Evolutionary conservation across 1,140 invertebrate genomes (phyloP).

Genomic region (Elysia chlorotica): DNA sequence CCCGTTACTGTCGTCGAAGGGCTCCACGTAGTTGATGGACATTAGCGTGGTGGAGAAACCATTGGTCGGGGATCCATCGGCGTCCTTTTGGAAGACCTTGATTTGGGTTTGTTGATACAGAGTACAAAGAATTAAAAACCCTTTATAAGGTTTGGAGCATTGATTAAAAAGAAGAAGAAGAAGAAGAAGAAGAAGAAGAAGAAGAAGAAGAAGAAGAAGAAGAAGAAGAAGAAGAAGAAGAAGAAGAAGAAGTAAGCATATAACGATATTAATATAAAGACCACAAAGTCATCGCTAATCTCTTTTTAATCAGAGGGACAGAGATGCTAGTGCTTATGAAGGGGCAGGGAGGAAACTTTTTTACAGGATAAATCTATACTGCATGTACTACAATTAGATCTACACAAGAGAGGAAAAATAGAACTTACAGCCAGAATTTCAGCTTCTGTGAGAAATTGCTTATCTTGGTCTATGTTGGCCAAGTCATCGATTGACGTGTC

Average conservation of each 20-base stretch:
- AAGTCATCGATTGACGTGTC: not conserved
- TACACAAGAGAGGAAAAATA: not conserved
- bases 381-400: not conserved
- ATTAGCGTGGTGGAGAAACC: too few relatives aligned
- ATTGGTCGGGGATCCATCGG: too few relatives aligned
- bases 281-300: too few relatives aligned
- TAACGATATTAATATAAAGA: not conserved
- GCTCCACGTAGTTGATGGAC: too few relatives aligned
- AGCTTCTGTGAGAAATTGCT: not conserved
- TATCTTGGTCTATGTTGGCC: not conserved
- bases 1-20: too few relatives aligned
- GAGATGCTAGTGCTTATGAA: not conserved
- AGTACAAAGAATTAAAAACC: too few relatives aligned
- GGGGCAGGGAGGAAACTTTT: not conserved
- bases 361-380: not conserved
- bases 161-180: too few relatives aligned
- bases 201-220: not conserved
- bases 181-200: not conserved
- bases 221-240: not conserved
- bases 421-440: not conserved
- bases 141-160: not conserved
- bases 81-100: too few relatives aligned
- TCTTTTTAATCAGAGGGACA: too few relatives aligned
- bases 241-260: not conserved
- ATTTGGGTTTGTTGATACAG: too few relatives aligned